Percentiles rank a stretch among this genome's conserved stretches.
Conservation (phyloP, 2,797 vertebrate species). For the Spea hammondii region DNA sequence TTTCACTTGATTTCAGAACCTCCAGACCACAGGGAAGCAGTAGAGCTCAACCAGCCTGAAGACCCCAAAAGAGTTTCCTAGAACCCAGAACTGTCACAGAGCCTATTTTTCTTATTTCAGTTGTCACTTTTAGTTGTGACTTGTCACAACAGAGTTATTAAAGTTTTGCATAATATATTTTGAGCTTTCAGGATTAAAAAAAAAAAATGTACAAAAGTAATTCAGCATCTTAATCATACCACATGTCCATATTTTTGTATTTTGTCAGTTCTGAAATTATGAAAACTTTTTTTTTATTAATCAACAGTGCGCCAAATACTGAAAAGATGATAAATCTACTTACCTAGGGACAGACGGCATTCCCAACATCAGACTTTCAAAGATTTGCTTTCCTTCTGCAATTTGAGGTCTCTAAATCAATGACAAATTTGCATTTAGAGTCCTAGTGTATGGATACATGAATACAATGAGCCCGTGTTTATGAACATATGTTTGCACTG, state of each 20-base stretch:
- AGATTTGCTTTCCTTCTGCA: constrained; percentile 59
- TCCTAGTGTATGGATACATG: constrained; percentile 42
- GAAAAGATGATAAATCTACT: constrained; percentile 55
- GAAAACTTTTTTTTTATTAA: constrained; percentile 41
- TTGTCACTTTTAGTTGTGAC: too few species aligned
- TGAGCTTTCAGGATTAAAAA: constrained; percentile 15
- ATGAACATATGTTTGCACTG: constrained; percentile 67
- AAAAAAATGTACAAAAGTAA: constrained; percentile 25
- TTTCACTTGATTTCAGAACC: too few species aligned
- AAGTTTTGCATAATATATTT: constrained; percentile 30
- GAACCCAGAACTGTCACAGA: too few species aligned
- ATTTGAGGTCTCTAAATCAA: constrained; percentile 58
- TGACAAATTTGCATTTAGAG: constrained; percentile 32
- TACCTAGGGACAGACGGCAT: constrained; percentile 44
- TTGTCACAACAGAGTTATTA: too few species aligned
- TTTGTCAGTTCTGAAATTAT: constrained; percentile 46
- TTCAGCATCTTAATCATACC: constrained; percentile 31
- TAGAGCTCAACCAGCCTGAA: too few species aligned
- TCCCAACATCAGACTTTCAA: constrained; percentile 56
- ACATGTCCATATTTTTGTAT: constrained; percentile 31
- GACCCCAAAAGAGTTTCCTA: too few species aligned
- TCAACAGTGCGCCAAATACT: constrained; percentile 48
- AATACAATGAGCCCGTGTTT: constrained; percentile 54
- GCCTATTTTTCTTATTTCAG: too few species aligned
- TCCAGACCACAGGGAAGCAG: too few species aligned